Evolutionary conservation across 2,113 vertebrate species (phyloP), one percentile per base, ranked within the genome.

Genomic region (Candoia aspera): DNA sequence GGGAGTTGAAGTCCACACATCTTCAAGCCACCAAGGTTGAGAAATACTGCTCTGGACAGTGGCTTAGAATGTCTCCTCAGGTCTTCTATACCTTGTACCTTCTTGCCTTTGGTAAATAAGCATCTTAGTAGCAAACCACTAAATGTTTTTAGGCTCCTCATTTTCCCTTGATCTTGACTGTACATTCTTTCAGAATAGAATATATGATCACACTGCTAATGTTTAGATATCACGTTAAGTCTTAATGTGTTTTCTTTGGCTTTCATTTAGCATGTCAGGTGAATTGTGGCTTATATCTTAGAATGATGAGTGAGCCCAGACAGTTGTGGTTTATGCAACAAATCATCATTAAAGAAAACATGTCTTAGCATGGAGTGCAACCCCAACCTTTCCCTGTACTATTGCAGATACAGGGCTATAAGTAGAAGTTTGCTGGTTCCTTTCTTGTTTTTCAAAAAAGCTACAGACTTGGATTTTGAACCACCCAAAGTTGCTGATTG

Each of bases 141-240:
- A 59, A 84, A 90, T 95, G 68, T 93, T 94, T 96, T 92, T 96
- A 90, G 94, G 91, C 88, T 4, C 59, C n/a, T 19, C 53, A 5
- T 92, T 96, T 95, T 94, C 92, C 86, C 91, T 49, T 84, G 49
- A 3, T 90, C 93, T 90, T 87, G 89, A 73, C 91, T 21, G 0
- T 87, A 29, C 92, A 93, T 92, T 54, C 5, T 33, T 68, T 49
- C n/a, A 9, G 42, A 26, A 93, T 37, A 90, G 92, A 88, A 24
- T 59, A 29, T 57, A 23, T 57, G 29, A 64, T 1, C 10, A 29
- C 3, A 3, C 60, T 68, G 29, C 5, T 79, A 79, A 13, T 37
- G 68, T 79, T 2, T 8, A 79, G 49, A 49, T 5, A 6, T 49
- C 49, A 68, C 62, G 13, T 64, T n/a, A 33, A 73, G 6, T 3